These are phyloP conservation scores for Eupeodes corollae DNA, from an alignment of 1,140 invertebrate genomes.

Conservation along the genomic window DNA sequence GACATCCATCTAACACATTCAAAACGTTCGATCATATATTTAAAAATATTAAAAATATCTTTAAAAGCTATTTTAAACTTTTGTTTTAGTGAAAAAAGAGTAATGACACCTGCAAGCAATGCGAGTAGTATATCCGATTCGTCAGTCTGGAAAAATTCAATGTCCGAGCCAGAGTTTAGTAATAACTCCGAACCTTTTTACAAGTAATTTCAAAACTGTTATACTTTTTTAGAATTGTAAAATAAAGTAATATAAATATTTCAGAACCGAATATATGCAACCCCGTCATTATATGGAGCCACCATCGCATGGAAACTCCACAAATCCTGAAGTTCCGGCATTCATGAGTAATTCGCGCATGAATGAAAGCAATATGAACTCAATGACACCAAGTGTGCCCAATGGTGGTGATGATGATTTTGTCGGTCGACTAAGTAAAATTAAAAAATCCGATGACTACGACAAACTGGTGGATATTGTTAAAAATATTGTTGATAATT, in stretches of 20 bases:
- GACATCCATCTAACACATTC: slow-evolving; percentile 26
- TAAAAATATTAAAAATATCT: background rate
- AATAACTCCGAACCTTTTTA: slow-evolving; percentile 36
- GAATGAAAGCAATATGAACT: slow-evolving; percentile 29
- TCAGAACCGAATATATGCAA: slow-evolving; percentile 35
- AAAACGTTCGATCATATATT: background rate
- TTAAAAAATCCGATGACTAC: slow-evolving; percentile 35
- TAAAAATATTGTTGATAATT: slow-evolving; percentile 34
- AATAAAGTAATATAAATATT: background rate
- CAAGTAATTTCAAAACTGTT: slow-evolving; percentile 14
- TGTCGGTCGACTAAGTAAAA: slow-evolving; percentile 30
- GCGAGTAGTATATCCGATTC: slow-evolving; percentile 34
- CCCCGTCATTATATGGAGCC: slow-evolving; percentile 37
- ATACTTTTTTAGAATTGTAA: background rate
- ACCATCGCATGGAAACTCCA: slow-evolving; percentile 15
- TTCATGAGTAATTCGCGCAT: slow-evolving; percentile 8
- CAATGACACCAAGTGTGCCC: slow-evolving; percentile 7
- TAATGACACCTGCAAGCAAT: slow-evolving; percentile 30
- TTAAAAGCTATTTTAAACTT: background rate
- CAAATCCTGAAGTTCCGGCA: too few relatives aligned
- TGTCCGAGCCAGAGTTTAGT: slow-evolving; percentile 36
- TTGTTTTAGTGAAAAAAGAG: slow-evolving; percentile 29
- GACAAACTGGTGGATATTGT: slow-evolving; percentile 35
- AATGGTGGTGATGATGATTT: slow-evolving; percentile 18
- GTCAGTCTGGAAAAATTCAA: slow-evolving; percentile 37